Evolutionary conservation across 2,797 vertebrate species (phyloP).

Genomic region (Pitangus sulphuratus): DNA sequence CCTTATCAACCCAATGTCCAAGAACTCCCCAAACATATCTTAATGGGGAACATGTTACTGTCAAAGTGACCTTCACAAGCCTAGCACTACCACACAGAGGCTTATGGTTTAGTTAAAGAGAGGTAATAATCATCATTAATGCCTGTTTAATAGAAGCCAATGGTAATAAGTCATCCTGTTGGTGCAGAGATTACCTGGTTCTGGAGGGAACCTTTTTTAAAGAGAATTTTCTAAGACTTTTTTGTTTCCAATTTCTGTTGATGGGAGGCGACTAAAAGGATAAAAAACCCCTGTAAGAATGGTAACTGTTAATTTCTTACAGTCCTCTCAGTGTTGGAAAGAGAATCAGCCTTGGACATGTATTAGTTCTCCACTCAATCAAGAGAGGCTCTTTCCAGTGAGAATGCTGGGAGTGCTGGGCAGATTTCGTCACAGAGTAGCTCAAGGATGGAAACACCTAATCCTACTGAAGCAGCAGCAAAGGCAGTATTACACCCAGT

Average conservation of each 20-base stretch:
- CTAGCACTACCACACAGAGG: not conserved
- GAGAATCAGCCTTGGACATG: not conserved
- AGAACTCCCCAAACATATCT: not conserved
- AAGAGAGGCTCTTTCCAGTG: not conserved
- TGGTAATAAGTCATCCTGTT: conserved; percentile 52
- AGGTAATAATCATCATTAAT: conserved; percentile 64
- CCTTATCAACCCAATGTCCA: not conserved
- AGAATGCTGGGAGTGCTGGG: not conserved
- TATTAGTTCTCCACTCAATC: not conserved
- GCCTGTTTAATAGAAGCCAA: conserved; percentile 45
- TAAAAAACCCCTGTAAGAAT: not conserved
- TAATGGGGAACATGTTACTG: not conserved
- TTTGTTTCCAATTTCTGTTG: conserved; percentile 29
- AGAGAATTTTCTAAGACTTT: not conserved
- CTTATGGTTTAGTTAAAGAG: conserved; percentile 17
- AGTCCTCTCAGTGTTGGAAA: not conserved
- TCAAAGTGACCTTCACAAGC: conserved; percentile 51
- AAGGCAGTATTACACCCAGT: not conserved
- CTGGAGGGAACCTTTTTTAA: conserved; percentile 26
- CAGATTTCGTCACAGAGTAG: fast-evolving
- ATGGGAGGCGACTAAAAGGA: not conserved
- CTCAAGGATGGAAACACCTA: not conserved
- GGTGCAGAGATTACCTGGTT: conserved; percentile 18
- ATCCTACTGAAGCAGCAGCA: not conserved
- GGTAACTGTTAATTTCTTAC: not conserved